A percentile compares a stretch with the other conserved stretches of the same genome.
Conservation (phyloP, 2,113 vertebrate species). For the Phocoena phocoena region DNA sequence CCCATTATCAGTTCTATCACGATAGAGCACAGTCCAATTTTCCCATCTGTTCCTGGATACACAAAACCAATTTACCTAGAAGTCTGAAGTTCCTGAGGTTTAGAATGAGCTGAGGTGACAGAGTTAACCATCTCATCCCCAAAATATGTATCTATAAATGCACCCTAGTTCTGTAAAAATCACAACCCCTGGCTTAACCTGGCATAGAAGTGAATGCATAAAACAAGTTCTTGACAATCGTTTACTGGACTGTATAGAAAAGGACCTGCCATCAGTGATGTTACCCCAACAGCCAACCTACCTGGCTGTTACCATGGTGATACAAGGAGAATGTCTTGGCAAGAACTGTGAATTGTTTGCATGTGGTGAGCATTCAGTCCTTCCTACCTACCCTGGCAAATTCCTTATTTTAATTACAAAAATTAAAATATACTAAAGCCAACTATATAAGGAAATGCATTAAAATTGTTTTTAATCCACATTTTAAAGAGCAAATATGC, state of each 20-base stretch:
- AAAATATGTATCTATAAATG: slow-evolving; percentile 32
- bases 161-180: background rate
- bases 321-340: background rate
- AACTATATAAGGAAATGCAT: background rate
- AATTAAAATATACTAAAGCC: slow-evolving; percentile 7
- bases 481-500: slow-evolving; percentile 8
- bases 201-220: background rate
- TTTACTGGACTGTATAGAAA: background rate
- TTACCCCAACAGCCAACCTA: background rate
- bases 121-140: background rate
- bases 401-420: background rate
- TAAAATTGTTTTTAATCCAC: background rate
- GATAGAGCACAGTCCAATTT: slow-evolving; percentile 1
- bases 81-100: slow-evolving; percentile 9
- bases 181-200: background rate
- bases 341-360: background rate
- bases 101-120: background rate
- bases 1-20: background rate
- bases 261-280: background rate
- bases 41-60: background rate
- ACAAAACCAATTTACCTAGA: slow-evolving; percentile 51
- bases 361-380: background rate
- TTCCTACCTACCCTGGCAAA: background rate
- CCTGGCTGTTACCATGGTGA: slow-evolving; percentile 26
- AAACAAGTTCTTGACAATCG: background rate